Conservation (phyloP, 2,888 invertebrate species). For the Geophilus truncorum region DNA sequence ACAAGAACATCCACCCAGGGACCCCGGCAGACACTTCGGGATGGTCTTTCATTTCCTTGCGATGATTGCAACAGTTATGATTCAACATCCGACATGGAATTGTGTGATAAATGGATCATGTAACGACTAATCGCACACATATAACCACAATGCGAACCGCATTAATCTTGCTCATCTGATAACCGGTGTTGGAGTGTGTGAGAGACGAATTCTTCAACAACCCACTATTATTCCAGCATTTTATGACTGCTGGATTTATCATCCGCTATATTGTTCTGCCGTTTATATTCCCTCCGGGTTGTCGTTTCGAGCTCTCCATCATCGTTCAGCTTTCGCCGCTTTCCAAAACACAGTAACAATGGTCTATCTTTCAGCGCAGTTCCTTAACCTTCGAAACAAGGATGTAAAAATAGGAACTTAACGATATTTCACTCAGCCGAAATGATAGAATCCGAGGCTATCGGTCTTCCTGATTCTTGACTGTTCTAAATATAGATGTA, state of each 20-base stretch:
- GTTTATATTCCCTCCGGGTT: background rate
- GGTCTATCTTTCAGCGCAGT: background rate
- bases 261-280: constrained; percentile 6
- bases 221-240: background rate
- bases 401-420: background rate
- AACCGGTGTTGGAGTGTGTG: background rate
- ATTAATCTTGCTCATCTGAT: constrained; percentile 27
- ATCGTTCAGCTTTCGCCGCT: background rate
- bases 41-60: background rate
- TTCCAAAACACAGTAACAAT: too few relatives aligned
- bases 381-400: background rate
- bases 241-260: constrained; percentile 10
- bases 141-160: background rate
- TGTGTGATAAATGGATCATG: constrained; percentile 13
- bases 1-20: too few relatives aligned
- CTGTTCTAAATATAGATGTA: too few relatives aligned
- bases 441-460: too few relatives aligned
- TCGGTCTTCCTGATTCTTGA: too few relatives aligned
- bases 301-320: background rate
- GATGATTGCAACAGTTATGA: constrained; percentile 19
- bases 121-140: constrained; percentile 1
- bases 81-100: constrained; percentile 14
- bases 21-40: too few relatives aligned
- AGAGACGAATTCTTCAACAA: background rate
- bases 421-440: background rate